These are phyloP conservation scores for Lemur catta DNA, from an alignment of 2,797 vertebrate genomes.

Conservation along the genomic window DNA sequence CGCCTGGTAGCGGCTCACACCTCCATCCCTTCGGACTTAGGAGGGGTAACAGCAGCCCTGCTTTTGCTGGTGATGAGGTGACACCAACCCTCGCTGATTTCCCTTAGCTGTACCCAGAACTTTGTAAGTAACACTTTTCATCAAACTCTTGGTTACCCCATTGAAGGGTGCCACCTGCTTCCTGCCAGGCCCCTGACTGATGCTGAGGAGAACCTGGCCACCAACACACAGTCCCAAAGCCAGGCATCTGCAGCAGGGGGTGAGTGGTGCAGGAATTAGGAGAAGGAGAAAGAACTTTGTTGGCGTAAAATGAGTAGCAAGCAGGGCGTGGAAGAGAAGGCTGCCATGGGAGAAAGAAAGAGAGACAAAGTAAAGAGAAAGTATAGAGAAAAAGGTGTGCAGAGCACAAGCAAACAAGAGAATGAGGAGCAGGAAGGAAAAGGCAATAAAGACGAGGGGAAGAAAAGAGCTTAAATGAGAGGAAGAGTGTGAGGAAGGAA, in stretches of 20 bases:
- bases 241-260: neutral
- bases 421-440: neutral
- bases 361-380: neutral
- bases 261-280: neutral
- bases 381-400: neutral
- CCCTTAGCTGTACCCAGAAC: neutral
- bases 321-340: neutral
- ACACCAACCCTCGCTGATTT: neutral
- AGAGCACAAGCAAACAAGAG: too few species aligned
- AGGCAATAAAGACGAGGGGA: neutral
- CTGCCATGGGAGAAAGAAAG: neutral
- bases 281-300: neutral
- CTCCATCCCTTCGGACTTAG: neutral
- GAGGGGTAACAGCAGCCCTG: neutral
- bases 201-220: neutral
- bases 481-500: neutral
- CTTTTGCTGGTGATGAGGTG: too few species aligned
- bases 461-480: rapidly evolving
- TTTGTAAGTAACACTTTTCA: neutral
- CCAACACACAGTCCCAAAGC: neutral
- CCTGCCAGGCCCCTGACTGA: neutral
- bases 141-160: neutral
- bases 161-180: too few species aligned
- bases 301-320: neutral
- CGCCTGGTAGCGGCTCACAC: neutral